Base-by-base conservation (phyloP, 2,797 vertebrate species). In the Epinephelus coioides region DNA sequence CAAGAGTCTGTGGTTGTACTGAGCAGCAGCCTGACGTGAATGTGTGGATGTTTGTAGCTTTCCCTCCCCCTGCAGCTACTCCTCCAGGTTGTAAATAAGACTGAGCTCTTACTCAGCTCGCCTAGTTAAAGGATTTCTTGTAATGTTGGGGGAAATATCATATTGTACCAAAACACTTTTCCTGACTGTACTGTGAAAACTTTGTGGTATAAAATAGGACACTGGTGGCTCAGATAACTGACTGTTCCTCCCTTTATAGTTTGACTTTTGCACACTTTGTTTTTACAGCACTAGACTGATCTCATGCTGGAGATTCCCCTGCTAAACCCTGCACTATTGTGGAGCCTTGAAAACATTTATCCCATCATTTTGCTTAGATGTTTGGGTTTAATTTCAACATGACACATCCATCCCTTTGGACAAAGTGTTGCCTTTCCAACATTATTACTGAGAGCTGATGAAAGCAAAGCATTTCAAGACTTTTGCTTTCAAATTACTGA, bases 21-120 rank as follows among this genome's bases (percentile, higher is more conserved):
- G 56, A 84, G 73, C 65, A 61, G 77, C 71, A 57, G 71, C 59
- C 68, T 60, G 70, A 82, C 15, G 50, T 75, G 76, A 83, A 87
- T 88, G 84, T 79, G 79, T 81, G 76, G 65, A 78, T 84, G 79
- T 84, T 87, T 90, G 86, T 82, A 84, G 70, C 66, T 27, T 60
- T 54, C 70, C 70, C 55, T 68, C 61, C 75, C 44, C 57, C 59
- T 44, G 46, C 69, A 57, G 63, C 60, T 68, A 15, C 72, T 43
- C 69, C 75, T 78, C 63, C 46, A 73, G 78, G 78, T 73, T 86
- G 79, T 86, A 89, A 89, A 89, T 86, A 83, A 76, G 72, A 88
- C 69, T 40, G 18, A 78, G 66, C 68, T 81, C 55, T 81, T 70
- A 70, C 66, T 79, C 71, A 51, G 72, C 78, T 76, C 19, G 19